Base-by-base conservation (phyloP, 2,113 vertebrate species). In the Eublepharis macularius region DNA sequence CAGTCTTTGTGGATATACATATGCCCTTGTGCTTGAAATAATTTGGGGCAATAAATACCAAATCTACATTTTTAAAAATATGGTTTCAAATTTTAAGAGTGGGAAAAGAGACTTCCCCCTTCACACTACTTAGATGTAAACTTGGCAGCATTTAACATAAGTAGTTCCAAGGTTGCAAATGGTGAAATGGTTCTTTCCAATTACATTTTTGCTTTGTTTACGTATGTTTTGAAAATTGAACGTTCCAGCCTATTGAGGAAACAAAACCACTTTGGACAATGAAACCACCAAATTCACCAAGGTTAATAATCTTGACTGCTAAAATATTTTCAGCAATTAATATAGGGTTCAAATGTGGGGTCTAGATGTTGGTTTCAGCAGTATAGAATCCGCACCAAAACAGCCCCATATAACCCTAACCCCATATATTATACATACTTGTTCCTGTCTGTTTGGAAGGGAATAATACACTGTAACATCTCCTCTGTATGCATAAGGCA, bases 21-120 rank as follows among this genome's bases (percentile, higher is more conserved):
- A 3, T 68, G 79, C 85, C 91, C 86, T 94, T 73, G 70, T 73
- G 12, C 16, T 21, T 4, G 70, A 49, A n/a, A 81, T 47, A 78
- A 39, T 60, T 80, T 57, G 51, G 43, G 2, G 26, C 78, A 79
- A 76, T 43, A 9, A 2, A 2, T 29, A 81, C 75, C 34, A 81
- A 60, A 0, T 49, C 51, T 45, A 11, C 60, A 63, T 63, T 60
- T 51, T 51, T 51, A 19, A 1, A 12, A 39, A 13, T 2, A 29
- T 60, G 57, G 60, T 84, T 54, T 78, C 82, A 51, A 39, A 82
- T 70, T 90, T 83, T 17, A 74, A 4, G 0, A 45, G 39, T 29
- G 32, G 49, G 10, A 2, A 3, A 45, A 54, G 21, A 17, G 0
- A 0, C 0, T 41, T 57, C 72, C 70, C 16, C 6, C 12, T 26